Evolutionary conservation across 37 sponge, comb jelly and placozoan species (phyloP), one percentile per base, ranked within the genome.

Genomic region (Ephydatia muelleri): DNA sequence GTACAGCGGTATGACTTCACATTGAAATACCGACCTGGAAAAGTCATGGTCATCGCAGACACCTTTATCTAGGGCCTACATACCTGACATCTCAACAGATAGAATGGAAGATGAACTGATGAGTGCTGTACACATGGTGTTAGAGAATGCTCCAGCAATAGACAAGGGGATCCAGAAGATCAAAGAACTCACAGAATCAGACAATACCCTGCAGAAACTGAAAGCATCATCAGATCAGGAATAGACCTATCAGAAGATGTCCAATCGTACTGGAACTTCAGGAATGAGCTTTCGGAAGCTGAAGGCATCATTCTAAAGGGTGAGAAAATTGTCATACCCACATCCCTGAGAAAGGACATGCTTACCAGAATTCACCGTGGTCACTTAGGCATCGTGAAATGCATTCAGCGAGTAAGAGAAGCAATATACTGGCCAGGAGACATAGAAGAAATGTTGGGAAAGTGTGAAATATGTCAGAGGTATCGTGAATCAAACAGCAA

Each of bases 391-490:
- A 83, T 79, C 72, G 64, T 75, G 12, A 83, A 89, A 43, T 84
- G 84, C 38, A 28, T 71, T 21, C 70, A 79, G 43, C 19, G 72
- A 76, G 89, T 76, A 8, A 67, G 82, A 19, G 68, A 75, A 36
- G 49, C 80, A 2, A 37, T 89, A 3, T 89, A 81, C 80, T 83
- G 89, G 84, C 89, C 84, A 9, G 81, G 87, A 35, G 70, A 89
- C 29, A 21, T 83, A 8, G 80, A 84, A 35, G 84, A 89, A 19
- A n/a, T 72, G 3, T n/a, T 89, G 13, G 4, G 30, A 19, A 83
- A 39, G n/a, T 84, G 84, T 35, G 9, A 8, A 36, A 34, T 27
- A 49, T 89, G 89, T 36, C 76, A 67, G 68, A 73, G 77, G 31
- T 40, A 43, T 6, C 43, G 73, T 74, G 40, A 82, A 11, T 49